Conservation (phyloP, 2,113 vertebrate genomes). For the Apus apus region DNA sequence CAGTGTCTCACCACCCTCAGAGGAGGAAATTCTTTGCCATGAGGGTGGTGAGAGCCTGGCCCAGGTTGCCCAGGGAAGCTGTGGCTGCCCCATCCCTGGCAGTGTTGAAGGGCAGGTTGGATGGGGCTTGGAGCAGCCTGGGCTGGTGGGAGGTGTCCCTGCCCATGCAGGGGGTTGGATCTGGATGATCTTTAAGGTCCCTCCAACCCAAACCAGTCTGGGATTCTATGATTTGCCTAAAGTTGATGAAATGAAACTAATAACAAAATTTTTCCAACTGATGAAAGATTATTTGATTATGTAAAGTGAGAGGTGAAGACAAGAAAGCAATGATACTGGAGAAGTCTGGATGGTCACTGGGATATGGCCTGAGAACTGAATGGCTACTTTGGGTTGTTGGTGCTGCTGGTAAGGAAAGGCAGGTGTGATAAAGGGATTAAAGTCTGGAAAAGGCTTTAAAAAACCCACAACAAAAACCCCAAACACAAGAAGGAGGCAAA, state of each 20-base stretch:
- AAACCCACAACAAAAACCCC: fast-evolving
- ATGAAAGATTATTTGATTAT: not conserved
- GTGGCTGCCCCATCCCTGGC: too few relatives aligned
- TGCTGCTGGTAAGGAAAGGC: not conserved
- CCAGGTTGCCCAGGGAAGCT: too few relatives aligned
- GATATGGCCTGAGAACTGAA: not conserved
- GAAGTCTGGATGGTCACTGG: not conserved
- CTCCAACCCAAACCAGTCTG: too few relatives aligned
- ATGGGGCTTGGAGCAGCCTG: too few relatives aligned
- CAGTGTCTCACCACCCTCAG: too few relatives aligned
- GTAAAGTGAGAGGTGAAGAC: not conserved
- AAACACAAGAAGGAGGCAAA: not conserved
- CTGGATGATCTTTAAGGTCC: too few relatives aligned
- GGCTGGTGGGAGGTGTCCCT: too few relatives aligned
- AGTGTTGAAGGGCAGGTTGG: too few relatives aligned
- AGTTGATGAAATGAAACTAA: not conserved
- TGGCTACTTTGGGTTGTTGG: not conserved
- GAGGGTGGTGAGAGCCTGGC: too few relatives aligned
- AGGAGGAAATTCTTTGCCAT: too few relatives aligned
- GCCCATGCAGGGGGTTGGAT: too few relatives aligned
- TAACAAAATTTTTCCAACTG: not conserved
- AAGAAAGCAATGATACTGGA: not conserved
- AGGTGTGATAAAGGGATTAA: not conserved
- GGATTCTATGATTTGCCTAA: not conserved
- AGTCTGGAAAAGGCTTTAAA: not conserved